These are phyloP conservation scores for Atta colombica DNA, from an alignment of 1,140 invertebrate species.

Conservation along the genomic window DNA sequence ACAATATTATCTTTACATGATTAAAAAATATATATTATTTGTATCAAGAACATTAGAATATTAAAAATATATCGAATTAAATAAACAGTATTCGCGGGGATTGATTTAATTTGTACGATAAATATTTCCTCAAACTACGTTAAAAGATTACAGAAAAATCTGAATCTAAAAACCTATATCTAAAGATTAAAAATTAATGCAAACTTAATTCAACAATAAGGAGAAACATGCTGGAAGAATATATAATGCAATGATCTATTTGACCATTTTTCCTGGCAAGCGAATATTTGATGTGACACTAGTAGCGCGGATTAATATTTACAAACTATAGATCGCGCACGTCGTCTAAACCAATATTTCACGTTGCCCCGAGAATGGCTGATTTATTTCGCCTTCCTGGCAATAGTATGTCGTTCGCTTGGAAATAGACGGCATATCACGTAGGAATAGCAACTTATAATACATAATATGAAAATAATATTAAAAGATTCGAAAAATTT, in stretches of 20 bases:
- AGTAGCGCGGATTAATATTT: constrained; percentile 58
- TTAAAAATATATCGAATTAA: background rate
- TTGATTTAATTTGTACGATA: background rate
- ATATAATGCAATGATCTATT: constrained; percentile 3
- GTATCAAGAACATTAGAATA: background rate
- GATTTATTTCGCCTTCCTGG: constrained; percentile 60
- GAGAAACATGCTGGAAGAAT: background rate
- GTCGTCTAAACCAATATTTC: constrained; percentile 56
- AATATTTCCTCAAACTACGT: background rate
- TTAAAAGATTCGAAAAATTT: constrained; percentile 59
- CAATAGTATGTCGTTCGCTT: background rate
- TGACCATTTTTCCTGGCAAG: constrained; percentile 33
- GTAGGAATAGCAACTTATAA: constrained; percentile 5
- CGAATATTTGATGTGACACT: constrained; percentile 59
- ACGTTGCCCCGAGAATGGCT: constrained; percentile 28
- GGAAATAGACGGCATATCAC: constrained; percentile 42
- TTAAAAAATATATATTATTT: background rate
- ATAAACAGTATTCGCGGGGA: background rate
- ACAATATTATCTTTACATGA: background rate
- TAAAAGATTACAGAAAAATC: background rate
- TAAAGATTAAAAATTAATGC: constrained; percentile 5
- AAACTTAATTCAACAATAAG: background rate
- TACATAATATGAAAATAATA: constrained; percentile 69
- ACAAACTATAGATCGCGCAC: constrained; percentile 54
- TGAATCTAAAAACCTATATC: background rate